Base-by-base conservation (phyloP, 2,797 vertebrate species). In the Artibeus lituratus region DNA sequence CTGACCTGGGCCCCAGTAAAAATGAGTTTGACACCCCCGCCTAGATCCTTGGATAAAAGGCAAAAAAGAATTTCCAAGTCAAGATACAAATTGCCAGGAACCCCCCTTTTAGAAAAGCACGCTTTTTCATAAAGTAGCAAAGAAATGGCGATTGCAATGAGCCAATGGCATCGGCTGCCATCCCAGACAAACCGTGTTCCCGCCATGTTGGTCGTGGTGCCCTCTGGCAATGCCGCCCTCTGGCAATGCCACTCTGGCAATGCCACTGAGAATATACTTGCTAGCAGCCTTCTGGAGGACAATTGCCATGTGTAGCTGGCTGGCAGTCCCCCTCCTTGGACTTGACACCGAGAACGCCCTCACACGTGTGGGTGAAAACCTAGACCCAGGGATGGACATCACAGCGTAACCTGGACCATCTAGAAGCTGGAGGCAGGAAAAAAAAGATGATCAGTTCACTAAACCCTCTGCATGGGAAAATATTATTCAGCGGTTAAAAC, bases 361-460 rank as follows among this genome's bases (percentile, higher is more conserved):
- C 70, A 8, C 39, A 0, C 0, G 4, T 39, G 24, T 12, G 51
- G 19, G 22, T 51, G 11, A 16, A 83, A 83, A 26, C 53, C 11
- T 10, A 2, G 22, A 21, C 2, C 7, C 24, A 10, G 29, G 42
- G 26, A 18, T 0, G 9, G 1, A 15, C 7, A 1, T 22, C 19
- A 0, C 3, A 0, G 21, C 29, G 4, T 29, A 2, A 5, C 8
- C 10, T 5, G 10, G 9, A 1, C 39, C 0, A 0, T 24, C 55
- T 8, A 4, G 53, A 42, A 39, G 10, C 87, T 29, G 4, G 6
- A 62, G 24, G 18, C 7, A 4, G 67, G 26, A 10, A 9, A 39
- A 39, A 7, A 24, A 1, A 3, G 32, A 11, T 18, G 5, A 2
- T 1, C 14, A 4, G 3, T 32, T 39, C 12, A 73, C 37, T 70